Conservation (phyloP, 1,140 invertebrate species). For the Apis laboriosa region DNA sequence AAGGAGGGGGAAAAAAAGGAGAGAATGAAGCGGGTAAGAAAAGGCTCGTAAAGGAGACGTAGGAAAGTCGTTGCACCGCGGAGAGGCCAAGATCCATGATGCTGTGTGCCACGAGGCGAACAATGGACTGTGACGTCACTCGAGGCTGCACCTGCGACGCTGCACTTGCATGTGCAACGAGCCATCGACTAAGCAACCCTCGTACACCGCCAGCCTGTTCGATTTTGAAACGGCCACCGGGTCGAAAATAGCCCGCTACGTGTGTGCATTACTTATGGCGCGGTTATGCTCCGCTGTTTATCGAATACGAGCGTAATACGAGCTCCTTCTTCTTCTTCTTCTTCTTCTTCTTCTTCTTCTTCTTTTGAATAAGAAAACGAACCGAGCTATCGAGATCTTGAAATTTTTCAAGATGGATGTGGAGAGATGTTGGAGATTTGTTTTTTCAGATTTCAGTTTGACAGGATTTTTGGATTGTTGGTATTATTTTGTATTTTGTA, state of each 20-base stretch:
- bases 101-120: slow-evolving; percentile 31
- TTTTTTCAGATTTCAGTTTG: not conserved
- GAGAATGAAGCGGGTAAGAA: slow-evolving; percentile 52
- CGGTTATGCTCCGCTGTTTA: slow-evolving; percentile 4
- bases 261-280: not conserved
- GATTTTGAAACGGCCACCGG: slow-evolving; percentile 16
- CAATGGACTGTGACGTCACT: slow-evolving; percentile 59
- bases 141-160: slow-evolving; percentile 53
- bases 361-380: not conserved
- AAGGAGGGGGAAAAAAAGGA: not conserved
- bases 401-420: not conserved
- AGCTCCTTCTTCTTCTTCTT: not conserved
- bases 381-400: no score
- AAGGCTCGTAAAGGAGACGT: slow-evolving; percentile 56
- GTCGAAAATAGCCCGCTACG: slow-evolving; percentile 4
- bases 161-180: slow-evolving; percentile 18
- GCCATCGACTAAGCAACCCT: slow-evolving; percentile 4
- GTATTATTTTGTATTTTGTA: no score
- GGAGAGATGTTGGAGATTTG: not conserved
- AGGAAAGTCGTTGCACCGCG: slow-evolving; percentile 41
- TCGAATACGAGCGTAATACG: slow-evolving; percentile 2
- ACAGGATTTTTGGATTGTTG: no score
- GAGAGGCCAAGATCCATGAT: slow-evolving; percentile 28
- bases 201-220: not conserved
- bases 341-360: not conserved